Conservation (phyloP, 2,888 invertebrate species). For the Dryadula phaetusa region DNA sequence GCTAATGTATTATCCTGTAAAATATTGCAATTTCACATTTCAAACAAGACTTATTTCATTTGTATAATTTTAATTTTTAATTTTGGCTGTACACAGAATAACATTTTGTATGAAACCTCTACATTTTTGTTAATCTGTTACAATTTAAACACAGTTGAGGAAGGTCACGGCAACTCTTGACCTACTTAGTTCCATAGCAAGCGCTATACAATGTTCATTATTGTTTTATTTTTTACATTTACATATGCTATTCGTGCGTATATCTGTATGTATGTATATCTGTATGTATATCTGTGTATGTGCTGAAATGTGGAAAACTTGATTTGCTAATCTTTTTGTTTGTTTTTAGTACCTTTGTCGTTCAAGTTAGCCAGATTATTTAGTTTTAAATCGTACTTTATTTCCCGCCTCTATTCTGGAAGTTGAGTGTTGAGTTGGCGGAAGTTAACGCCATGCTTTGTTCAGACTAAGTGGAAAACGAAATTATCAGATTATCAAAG, state of each 20-base stretch:
- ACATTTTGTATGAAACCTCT: background rate
- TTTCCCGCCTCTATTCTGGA: too few species aligned
- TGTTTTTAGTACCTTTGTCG: background rate
- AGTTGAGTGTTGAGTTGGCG: too few species aligned
- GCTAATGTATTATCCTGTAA: too few species aligned
- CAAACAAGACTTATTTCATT: too few species aligned
- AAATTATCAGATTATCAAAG: too few species aligned
- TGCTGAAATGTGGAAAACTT: background rate
- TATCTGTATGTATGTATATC: background rate
- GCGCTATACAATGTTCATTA: conserved; percentile 25
- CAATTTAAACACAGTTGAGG: conserved; percentile 27
- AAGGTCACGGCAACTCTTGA: conserved; percentile 38
- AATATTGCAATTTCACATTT: too few species aligned
- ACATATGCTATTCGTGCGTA: background rate
- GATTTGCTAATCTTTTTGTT: conserved; percentile 19
- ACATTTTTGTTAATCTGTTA: conserved; percentile 22
- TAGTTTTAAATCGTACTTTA: too few species aligned
- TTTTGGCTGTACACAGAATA: background rate
- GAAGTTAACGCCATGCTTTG: too few species aligned
- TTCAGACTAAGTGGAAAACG: too few species aligned
- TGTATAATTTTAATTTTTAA: too few species aligned
- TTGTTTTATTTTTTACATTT: conserved; percentile 12
- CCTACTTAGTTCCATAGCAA: conserved; percentile 27
- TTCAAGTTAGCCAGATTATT: too few species aligned
- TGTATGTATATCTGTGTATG: background rate